Evolutionary conservation across 2,113 vertebrate genomes (phyloP), one percentile per base, ranked within the genome.

Genomic region (Crypturellus undulatus): DNA sequence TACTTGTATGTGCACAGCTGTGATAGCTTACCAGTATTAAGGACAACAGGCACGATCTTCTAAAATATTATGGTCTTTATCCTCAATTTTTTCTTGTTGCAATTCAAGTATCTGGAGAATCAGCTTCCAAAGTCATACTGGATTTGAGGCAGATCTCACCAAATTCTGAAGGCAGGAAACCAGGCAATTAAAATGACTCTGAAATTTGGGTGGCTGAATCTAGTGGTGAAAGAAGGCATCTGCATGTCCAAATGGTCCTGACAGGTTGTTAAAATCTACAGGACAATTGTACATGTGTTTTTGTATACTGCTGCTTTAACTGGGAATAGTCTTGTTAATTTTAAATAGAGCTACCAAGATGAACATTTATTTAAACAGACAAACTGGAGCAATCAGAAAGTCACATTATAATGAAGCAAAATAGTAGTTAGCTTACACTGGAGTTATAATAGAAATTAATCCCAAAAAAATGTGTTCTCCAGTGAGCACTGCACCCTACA

Each of bases 41-140:
- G 25, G n/a, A 30, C 17, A 68, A 40, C 5, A 0, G 1, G 47
- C 7, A n/a, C 43, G 72, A 36, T 0, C 21, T 20, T 16, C 73
- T n/a, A 67, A 36, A 54, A 73, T 87, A 76, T 82, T 82, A 76
- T 52, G 12, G 16, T 1, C 13, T 82, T 90, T 56, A 0, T 72
- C 54, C 78, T 81, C 64, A 52, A 8, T 77, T 2, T 16, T 22
- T 4, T 86, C 32, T n/a, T 56, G 3, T 30, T 85, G 17, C 22
- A 51, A 9, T 56, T 79, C 30, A 56, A 42, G 6, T 19, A 38
- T 5, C 10, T 58, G 30, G 5, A 83, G 25, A 88, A 79, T 22
- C 34, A 82, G 4, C 12, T 87, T 88, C 42, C 14, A 77, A 52
- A 47, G 19, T 77, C 34, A 38, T 32, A 47, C 9, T 17, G 25